Base-by-base conservation (phyloP, 1,140 invertebrate species). In the Dolichoris vasculosae region DNA sequence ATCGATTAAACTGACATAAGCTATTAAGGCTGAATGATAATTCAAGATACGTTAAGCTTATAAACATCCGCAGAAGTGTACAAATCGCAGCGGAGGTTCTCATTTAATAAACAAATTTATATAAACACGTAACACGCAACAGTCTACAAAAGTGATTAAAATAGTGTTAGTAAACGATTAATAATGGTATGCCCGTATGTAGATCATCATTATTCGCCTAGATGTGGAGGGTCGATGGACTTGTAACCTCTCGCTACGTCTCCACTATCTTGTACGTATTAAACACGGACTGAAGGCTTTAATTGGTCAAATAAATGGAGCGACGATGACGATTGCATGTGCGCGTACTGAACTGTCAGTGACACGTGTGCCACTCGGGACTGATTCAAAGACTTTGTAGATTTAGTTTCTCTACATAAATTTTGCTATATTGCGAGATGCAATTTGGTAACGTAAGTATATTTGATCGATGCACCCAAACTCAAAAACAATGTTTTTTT, bases 291-390 rank as follows among this genome's bases (percentile, higher is more conserved):
- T 63, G 35, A 40, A 63, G 75, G 63, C 82, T 77, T 69, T 84
- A 84, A 84, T 84, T 84, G 82, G 15, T 78, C 71, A 77, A 84
- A 78, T 67, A 78, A 67, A 51, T 46, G 30, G 30, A 64, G 59
- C 82, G 43, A 32, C 59, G 75, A 59, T 59, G 76, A 40, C 35
- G 46, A 59, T 76, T 75, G 40, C 40, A 46, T 46, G 63, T 38
- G 40, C n/a, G 35, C 59, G 63, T 26, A 26, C 11, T 38, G 35
- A 40, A 4, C 75, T 84, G 59, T 38, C 55, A 71, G 78, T 84
- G 82, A 84, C 82, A 84, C 75, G 38, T 76, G 40, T 38, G 26
- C 51, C 48, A 35, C 38, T 75, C 67, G 2, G 55, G 13, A 23
- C n/a, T 46, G 55, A 76, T 76, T 83, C 46, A 20, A 23, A 63